Evolutionary conservation across 2,113 vertebrate genomes (phyloP), one percentile per base, ranked within the genome.

Genomic region (Mastomys natalensis): DNA sequence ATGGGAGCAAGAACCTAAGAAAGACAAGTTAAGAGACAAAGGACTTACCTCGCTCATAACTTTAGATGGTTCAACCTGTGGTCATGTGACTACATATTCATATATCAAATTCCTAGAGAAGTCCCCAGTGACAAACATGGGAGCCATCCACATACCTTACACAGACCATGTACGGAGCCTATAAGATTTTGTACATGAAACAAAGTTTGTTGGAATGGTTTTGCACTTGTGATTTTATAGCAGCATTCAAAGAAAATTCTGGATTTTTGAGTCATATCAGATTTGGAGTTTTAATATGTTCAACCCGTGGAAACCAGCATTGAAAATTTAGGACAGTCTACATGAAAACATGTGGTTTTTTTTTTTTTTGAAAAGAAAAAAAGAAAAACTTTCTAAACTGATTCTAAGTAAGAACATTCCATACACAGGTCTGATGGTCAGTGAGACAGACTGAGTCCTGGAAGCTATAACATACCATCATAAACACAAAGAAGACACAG

Each of bases 371-470:
- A n/a, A n/a, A n/a, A 51, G 24, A 5, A 70, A 81, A 73, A 37
- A 74, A 43, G 19, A 10, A 64, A 17, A 64, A 53, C 40, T 72
- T 74, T 84, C 78, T 72, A 77, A 74, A 31, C 5, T 53, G 45
- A 26, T 17, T n/a, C 70, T 34, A 93, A 45, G 1, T 17, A 0
- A 58, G 8, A 76, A 80, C 29, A 12, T 76, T 60, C n/a, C n/a
- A 11, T 2, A 4, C 34, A 64, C 22, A 13, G 34, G 40, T n/a
- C 7, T 21, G 26, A 64, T n/a, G 43, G 2, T 48, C 40, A 13
- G 1, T 0, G 1, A 58, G n/a, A 37, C 11, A 58, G n/a, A 37
- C 11, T n/a, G 16, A 2, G 34, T 40, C 53, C 43, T 4, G 0
- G 7, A 3, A 92, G 81, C 53, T 37, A 17, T 1, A 12, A 93